Conservation (phyloP, 2,888 invertebrate genomes). For the Habrosyne pyritoides region DNA sequence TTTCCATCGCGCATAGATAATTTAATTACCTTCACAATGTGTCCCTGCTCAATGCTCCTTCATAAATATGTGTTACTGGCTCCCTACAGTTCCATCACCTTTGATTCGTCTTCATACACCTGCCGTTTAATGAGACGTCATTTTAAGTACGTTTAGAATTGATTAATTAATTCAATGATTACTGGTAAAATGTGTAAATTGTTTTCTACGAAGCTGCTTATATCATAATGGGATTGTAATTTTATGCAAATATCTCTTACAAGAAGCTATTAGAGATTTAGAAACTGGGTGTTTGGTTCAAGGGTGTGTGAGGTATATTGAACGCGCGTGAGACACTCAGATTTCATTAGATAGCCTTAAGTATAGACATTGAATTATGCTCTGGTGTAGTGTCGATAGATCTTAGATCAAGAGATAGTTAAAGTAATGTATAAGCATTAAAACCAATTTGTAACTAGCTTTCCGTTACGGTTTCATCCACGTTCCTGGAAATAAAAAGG, state of each 20-base stretch:
- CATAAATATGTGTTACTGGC: background rate
- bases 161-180: background rate
- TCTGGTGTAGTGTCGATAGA: background rate
- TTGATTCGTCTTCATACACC: background rate
- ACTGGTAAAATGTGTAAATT: background rate
- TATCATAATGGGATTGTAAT: background rate
- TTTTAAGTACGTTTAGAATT: background rate
- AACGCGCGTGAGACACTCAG: background rate
- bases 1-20: background rate
- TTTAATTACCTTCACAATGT: background rate
- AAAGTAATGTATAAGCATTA: too few species aligned
- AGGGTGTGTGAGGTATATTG: background rate
- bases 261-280: background rate
- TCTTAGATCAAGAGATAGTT: background rate
- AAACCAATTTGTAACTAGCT: too few species aligned
- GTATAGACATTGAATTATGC: background rate
- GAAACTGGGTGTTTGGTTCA: background rate
- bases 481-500: too few species aligned
- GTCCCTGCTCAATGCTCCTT: background rate
- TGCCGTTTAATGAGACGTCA: background rate
- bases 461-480: too few species aligned
- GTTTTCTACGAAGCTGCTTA: background rate
- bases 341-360: background rate
- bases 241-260: background rate
- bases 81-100: conserved; percentile 2